Evolutionary conservation across 2,888 invertebrate species (phyloP).

Genomic region (Limnephilus marmoratus): DNA sequence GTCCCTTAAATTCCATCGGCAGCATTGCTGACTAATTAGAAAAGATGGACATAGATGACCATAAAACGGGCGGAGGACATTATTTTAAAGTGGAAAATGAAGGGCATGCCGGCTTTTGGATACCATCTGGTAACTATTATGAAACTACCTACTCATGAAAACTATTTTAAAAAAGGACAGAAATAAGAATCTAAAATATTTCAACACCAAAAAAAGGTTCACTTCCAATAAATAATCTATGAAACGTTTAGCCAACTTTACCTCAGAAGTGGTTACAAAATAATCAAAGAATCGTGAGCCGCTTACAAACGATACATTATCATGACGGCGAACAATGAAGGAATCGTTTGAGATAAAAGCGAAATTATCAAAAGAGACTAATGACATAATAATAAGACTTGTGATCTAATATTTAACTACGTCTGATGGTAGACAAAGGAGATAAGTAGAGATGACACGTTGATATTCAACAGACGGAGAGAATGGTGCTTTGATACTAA

Average conservation of each 20-base stretch:
- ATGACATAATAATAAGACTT: constrained; percentile 2
- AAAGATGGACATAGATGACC: not conserved
- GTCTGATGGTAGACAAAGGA: constrained; percentile 3
- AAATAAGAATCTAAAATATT: not conserved
- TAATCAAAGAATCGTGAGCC: not conserved
- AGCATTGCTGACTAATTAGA: not conserved
- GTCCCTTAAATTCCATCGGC: not conserved
- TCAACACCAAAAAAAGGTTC: not conserved
- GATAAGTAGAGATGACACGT: not conserved
- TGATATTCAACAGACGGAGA: not conserved
- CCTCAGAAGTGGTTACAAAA: not conserved
- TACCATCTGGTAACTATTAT: not conserved
- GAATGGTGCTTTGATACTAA: not conserved
- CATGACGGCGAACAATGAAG: not conserved
- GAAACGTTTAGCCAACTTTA: not conserved
- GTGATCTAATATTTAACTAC: not conserved
- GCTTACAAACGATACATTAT: not conserved
- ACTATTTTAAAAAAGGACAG: not conserved
- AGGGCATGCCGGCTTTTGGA: not conserved
- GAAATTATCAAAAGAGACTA: constrained; percentile 18
- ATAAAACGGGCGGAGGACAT: not conserved
- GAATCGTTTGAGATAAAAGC: constrained; percentile 12
- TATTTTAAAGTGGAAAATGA: not conserved
- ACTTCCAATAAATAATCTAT: not conserved
- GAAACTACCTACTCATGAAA: not conserved